Conservation (phyloP, 2,888 invertebrate genomes). For the Cryptosula pallasiana region DNA sequence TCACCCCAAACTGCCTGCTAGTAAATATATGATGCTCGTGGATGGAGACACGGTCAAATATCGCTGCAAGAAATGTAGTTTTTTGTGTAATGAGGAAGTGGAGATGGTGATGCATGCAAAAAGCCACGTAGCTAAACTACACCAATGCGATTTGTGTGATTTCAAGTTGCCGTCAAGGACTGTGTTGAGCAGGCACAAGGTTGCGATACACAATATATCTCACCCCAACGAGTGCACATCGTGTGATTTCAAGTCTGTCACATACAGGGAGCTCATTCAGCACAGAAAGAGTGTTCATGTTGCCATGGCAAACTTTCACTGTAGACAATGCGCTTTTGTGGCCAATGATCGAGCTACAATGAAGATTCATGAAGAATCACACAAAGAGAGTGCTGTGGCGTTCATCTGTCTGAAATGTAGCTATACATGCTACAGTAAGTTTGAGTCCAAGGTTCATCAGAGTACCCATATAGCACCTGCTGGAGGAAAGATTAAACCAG, state of each 20-base stretch:
- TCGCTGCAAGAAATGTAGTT: neutral
- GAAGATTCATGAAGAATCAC: neutral
- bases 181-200: neutral
- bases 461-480: neutral
- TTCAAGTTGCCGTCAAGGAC: neutral
- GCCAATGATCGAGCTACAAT: neutral
- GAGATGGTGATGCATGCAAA: neutral
- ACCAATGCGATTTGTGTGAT: neutral
- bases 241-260: neutral
- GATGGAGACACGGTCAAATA: neutral
- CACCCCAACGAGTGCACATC: neutral
- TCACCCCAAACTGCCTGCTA: neutral
- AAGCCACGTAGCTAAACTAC: neutral
- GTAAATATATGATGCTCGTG: neutral
- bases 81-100: neutral
- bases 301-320: neutral
- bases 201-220: neutral
- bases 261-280: neutral
- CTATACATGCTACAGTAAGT: neutral
- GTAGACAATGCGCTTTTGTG: neutral
- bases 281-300: neutral
- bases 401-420: neutral
- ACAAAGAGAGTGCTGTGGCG: neutral
- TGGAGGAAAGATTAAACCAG: neutral
- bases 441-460: neutral